These are phyloP conservation scores for Musca domestica DNA, from an alignment of 1,140 invertebrate genomes.

Conservation along the genomic window DNA sequence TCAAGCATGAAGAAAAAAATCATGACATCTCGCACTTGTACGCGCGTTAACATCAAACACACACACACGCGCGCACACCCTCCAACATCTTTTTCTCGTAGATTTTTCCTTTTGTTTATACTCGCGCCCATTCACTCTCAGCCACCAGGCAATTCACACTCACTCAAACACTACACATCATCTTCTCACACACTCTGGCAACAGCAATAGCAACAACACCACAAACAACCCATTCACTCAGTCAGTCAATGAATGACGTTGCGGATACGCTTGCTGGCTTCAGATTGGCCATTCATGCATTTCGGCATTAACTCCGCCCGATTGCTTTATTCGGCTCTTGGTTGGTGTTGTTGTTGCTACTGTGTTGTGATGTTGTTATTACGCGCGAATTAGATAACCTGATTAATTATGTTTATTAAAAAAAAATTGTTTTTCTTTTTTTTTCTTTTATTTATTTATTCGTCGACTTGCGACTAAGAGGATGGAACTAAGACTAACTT, in stretches of 20 bases:
- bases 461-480: too few relatives aligned
- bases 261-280: constrained; percentile 54
- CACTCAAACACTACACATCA: background rate
- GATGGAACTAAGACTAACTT: too few relatives aligned
- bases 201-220: too few relatives aligned
- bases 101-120: too few relatives aligned
- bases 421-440: too few relatives aligned
- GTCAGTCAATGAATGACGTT: constrained; percentile 39
- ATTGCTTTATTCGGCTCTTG: constrained; percentile 37
- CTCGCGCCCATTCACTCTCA: background rate
- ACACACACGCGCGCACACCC: too few relatives aligned
- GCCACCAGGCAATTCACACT: background rate
- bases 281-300: constrained; percentile 55
- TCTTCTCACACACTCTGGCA: background rate
- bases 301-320: constrained; percentile 54
- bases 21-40: constrained; percentile 50
- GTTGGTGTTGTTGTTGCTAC: constrained; percentile 1
- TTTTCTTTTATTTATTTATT: too few relatives aligned
- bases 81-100: too few relatives aligned
- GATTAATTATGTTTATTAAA: too few relatives aligned
- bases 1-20: constrained; percentile 39
- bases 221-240: background rate
- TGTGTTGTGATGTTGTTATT: constrained; percentile 7
- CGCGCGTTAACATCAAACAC: too few relatives aligned
- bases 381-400: too few relatives aligned